These are phyloP conservation scores for Spialia ferax DNA, from an alignment of 2,888 invertebrate species.

Conservation along the genomic window DNA sequence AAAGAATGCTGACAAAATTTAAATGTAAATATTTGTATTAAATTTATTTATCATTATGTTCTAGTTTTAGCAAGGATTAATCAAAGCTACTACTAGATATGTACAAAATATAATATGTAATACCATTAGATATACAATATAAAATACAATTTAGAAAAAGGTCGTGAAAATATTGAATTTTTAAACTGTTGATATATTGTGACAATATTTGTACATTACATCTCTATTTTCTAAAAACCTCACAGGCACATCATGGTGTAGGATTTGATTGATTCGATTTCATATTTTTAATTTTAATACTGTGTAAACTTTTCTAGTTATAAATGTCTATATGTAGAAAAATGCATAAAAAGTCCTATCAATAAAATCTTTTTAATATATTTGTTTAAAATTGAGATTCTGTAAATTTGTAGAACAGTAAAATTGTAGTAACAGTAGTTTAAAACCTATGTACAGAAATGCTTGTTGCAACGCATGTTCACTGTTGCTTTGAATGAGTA, in stretches of 20 bases:
- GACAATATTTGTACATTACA: constrained; percentile 4
- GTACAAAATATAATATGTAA: background rate
- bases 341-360: constrained; percentile 1
- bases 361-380: background rate
- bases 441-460: background rate
- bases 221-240: background rate
- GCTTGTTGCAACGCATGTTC: background rate
- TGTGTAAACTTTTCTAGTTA: background rate
- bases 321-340: background rate
- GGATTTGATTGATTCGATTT: background rate
- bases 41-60: background rate
- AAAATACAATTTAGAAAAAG: background rate
- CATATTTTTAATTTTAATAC: constrained; percentile 1
- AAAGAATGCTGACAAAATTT: background rate
- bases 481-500: background rate
- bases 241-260: constrained; percentile 5
- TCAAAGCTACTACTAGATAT: background rate
- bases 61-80: background rate
- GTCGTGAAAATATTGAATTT: background rate
- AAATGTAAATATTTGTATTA: background rate
- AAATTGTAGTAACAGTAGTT: background rate
- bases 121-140: background rate
- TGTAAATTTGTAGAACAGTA: background rate
- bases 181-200: background rate
- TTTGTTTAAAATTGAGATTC: constrained; percentile 3